A percentile compares a stretch with the other conserved stretches of the same genome.
Evolutionary conservation across 2,797 vertebrate genomes (phyloP).

Genomic region (Melopsittacus undulatus): DNA sequence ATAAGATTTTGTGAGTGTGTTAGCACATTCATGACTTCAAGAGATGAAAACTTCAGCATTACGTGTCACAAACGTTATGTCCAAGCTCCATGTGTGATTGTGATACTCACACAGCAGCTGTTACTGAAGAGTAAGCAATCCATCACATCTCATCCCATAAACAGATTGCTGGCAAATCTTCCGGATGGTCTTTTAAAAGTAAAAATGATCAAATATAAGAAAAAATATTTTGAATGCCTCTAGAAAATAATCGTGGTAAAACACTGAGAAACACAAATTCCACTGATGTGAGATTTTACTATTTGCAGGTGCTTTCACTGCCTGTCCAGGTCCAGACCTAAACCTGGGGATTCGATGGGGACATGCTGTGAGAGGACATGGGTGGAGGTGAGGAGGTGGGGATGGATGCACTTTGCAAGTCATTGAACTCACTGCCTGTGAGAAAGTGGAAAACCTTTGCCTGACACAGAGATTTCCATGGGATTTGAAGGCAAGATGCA

Average conservation of each 20-base stretch:
- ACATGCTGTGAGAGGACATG: not conserved
- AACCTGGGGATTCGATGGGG: not conserved
- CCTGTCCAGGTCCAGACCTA: not conserved
- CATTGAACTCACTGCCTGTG: not conserved
- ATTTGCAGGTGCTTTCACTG: not conserved
- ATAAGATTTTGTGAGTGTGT: not conserved
- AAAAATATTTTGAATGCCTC: not conserved
- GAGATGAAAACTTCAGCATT: not conserved
- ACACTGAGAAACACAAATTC: not conserved
- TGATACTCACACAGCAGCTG: not conserved
- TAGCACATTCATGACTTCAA: not conserved
- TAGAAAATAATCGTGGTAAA: not conserved
- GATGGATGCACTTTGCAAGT: not conserved
- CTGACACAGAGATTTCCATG: accelerated
- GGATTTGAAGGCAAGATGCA: not conserved
- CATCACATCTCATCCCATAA: not conserved
- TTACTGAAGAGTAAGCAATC: not conserved
- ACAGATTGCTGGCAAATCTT: not conserved
- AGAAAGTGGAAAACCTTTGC: not conserved
- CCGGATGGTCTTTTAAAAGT: not conserved
- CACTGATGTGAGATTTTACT: not conserved
- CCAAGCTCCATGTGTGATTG: not conserved
- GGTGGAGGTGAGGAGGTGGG: not conserved
- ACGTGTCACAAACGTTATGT: not conserved
- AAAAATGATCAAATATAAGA: not conserved